phyloP scores from a whole-genome alignment of 2,797 vertebrate species.

The Eulemur albifrons region DNA sequence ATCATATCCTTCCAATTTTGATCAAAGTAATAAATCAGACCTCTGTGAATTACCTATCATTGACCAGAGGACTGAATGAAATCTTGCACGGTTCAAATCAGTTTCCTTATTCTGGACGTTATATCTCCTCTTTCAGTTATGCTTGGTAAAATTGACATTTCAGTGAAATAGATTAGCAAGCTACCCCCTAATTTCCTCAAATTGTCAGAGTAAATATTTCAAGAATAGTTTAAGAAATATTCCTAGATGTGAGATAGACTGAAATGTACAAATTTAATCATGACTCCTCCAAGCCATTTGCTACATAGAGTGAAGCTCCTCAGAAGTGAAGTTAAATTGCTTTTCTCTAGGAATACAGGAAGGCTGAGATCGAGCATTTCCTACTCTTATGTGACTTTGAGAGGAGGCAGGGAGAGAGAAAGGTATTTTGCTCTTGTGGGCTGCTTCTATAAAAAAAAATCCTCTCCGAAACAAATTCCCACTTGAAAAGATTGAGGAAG shows the following conservation, averaged over 20 bases:
- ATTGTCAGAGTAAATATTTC: background rate
- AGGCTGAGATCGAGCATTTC: background rate
- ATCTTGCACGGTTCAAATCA: background rate
- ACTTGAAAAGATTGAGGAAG: constrained; percentile 23
- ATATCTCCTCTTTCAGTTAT: background rate
- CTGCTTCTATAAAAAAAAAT: background rate
- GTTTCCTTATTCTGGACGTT: background rate
- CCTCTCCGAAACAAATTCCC: background rate
- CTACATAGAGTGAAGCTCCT: background rate
- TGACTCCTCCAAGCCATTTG: background rate
- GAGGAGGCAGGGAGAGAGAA: background rate
- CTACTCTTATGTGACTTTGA: background rate
- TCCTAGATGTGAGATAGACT: background rate
- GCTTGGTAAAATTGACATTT: constrained; percentile 47
- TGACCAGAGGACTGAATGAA: background rate
- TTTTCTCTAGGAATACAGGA: background rate
- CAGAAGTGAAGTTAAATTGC: background rate
- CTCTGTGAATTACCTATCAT: background rate
- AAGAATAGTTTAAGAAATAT: background rate
- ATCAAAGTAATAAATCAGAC: background rate
- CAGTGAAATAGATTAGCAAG: background rate
- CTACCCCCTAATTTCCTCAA: background rate
- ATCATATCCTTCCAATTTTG: background rate
- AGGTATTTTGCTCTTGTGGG: background rate
- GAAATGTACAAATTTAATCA: background rate